These are phyloP conservation scores for Diglossa cyanea DNA, from an alignment of 2,797 vertebrate genomes.

Conservation along the genomic window DNA sequence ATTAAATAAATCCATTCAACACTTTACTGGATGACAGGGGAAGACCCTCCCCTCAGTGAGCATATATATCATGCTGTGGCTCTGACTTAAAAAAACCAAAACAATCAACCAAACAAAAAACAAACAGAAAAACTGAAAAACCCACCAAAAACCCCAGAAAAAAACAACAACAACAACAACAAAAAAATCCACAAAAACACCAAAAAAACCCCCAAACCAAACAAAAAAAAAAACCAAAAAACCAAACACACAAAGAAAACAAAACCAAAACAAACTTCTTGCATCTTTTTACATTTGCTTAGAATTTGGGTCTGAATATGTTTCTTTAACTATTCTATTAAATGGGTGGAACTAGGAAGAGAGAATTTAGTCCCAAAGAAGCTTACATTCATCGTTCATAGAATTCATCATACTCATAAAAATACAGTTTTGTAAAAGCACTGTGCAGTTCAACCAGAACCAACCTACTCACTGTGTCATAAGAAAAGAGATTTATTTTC, in stretches of 20 bases:
- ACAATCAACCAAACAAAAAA: neutral
- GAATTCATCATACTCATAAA: neutral
- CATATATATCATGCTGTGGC: neutral
- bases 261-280: neutral
- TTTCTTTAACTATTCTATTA: neutral
- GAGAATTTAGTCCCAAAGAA: neutral
- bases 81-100: neutral
- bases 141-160: neutral
- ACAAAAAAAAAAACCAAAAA: neutral
- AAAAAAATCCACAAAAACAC: neutral
- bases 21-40: neutral
- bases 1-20: neutral
- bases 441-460: neutral
- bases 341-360: neutral
- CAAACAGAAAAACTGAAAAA: neutral
- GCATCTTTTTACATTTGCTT: neutral
- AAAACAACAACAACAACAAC: accelerated
- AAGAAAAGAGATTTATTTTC: neutral
- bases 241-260: neutral
- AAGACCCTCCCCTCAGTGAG: neutral
- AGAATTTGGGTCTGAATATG: neutral
- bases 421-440: neutral
- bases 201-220: neutral
- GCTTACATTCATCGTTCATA: neutral
- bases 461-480: neutral